Evolutionary conservation across 2,888 invertebrate genomes (phyloP).

Genomic region (Formica aserva): DNA sequence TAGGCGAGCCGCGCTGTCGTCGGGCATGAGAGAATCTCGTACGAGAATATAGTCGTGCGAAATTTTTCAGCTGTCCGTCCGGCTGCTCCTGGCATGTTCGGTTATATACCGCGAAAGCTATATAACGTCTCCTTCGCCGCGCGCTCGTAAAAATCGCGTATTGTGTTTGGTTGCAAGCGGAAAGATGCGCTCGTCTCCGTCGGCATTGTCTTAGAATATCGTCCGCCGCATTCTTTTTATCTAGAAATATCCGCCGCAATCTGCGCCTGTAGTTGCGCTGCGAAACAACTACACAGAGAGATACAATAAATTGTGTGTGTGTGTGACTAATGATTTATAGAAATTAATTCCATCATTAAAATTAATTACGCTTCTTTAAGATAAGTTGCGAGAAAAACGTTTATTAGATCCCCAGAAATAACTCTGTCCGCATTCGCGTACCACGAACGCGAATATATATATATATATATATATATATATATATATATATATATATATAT

Average conservation of each 20-base stretch:
- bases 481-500: too few relatives aligned
- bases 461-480: neutral
- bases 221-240: slow-evolving; percentile 16
- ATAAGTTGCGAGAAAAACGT: slow-evolving; percentile 2
- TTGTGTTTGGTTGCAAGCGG: slow-evolving; percentile 77
- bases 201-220: slow-evolving; percentile 61
- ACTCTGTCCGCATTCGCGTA: neutral
- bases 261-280: neutral
- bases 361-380: slow-evolving; percentile 24
- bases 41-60: slow-evolving; percentile 40
- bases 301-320: neutral
- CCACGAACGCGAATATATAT: neutral
- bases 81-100: slow-evolving; percentile 37
- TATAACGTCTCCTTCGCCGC: slow-evolving; percentile 63
- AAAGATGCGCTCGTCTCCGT: slow-evolving; percentile 73
- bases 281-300: neutral
- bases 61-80: slow-evolving; percentile 43
- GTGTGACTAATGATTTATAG: neutral
- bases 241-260: slow-evolving; percentile 18
- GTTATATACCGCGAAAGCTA: slow-evolving; percentile 37
- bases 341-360: neutral
- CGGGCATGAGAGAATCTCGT: slow-evolving; percentile 31
- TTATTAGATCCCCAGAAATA: neutral
- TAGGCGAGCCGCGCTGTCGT: slow-evolving; percentile 40
- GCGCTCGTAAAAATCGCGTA: slow-evolving; percentile 76